phyloP scores from a whole-genome alignment of 2,113 vertebrate genomes.

The Periophthalmus modestus region DNA sequence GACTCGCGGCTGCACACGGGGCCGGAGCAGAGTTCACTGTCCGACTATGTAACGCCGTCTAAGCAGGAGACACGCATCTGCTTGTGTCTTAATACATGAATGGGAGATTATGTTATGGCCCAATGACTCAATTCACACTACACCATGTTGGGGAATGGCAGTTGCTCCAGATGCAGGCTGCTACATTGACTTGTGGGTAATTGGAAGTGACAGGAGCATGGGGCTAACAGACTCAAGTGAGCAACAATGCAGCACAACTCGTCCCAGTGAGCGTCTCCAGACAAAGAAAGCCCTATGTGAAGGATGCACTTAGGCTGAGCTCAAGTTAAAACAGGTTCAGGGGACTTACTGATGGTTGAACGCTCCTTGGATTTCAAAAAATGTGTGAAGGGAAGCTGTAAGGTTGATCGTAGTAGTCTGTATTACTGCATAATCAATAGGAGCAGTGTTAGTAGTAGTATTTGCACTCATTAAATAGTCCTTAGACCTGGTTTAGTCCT shows the following conservation, averaged over 20 bases:
- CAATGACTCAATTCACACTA: constrained; percentile 55
- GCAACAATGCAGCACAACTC: constrained; percentile 58
- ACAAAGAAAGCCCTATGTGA: not conserved
- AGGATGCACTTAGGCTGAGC: not conserved
- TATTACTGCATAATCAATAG: not conserved
- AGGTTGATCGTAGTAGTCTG: not conserved
- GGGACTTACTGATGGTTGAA: constrained; percentile 1
- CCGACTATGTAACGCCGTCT: constrained; percentile 15
- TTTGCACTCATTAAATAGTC: too few species aligned
- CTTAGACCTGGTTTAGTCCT: too few species aligned
- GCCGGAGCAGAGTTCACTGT: not conserved
- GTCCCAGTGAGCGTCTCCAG: constrained; percentile 27
- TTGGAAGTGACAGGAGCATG: constrained; percentile 52
- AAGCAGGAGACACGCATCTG: constrained; percentile 26
- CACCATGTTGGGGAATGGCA: constrained; percentile 41
- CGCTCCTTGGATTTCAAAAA: not conserved
- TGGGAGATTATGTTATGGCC: constrained; percentile 55
- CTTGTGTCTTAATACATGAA: constrained; percentile 54
- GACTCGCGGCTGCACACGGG: not conserved
- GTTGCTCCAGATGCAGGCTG: constrained; percentile 62
- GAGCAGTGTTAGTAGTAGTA: too few species aligned
- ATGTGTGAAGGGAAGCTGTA: not conserved
- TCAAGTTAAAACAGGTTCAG: constrained; percentile 7
- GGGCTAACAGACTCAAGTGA: constrained; percentile 51
- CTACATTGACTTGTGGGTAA: constrained; percentile 42